Percentiles rank a stretch among this genome's conserved stretches.
Evolutionary conservation across 2,888 invertebrate genomes (phyloP).

Genomic region (Acanthopleura granulata): DNA sequence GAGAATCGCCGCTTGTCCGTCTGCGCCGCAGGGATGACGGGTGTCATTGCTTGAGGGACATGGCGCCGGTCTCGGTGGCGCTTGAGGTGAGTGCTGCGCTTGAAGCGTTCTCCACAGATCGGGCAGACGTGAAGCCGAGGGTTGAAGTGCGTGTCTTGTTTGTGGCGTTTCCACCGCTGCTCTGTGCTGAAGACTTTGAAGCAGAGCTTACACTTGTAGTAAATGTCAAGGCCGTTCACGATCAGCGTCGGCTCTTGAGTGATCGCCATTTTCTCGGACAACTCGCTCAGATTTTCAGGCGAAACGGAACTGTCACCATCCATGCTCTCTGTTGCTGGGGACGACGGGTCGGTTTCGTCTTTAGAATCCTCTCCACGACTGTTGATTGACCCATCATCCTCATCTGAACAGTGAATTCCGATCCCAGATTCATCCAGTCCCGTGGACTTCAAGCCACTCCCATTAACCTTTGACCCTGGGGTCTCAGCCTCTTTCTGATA

Average conservation of each 20-base stretch:
- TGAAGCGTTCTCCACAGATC: constrained; percentile 20
- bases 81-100: constrained; percentile 19
- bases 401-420: not conserved
- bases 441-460: not conserved
- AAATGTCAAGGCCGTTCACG: constrained; percentile 6
- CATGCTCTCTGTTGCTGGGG: not conserved
- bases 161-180: constrained; percentile 12
- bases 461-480: not conserved
- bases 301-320: constrained; percentile 2
- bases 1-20: constrained; percentile 10
- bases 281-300: not conserved
- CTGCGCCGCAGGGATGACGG: not conserved
- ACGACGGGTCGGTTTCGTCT: not conserved
- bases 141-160: constrained; percentile 17
- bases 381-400: not conserved
- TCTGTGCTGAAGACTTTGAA: constrained; percentile 11
- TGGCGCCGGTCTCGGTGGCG: constrained; percentile 11
- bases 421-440: not conserved
- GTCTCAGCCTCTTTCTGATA: not conserved
- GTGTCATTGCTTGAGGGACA: not conserved
- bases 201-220: constrained; percentile 13
- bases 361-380: not conserved
- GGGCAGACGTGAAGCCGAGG: constrained; percentile 12
- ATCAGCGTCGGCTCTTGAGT: not conserved
- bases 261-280: not conserved